Base-by-base conservation (phyloP, 2,113 vertebrate genomes). In the Scytalopus superciliaris region DNA sequence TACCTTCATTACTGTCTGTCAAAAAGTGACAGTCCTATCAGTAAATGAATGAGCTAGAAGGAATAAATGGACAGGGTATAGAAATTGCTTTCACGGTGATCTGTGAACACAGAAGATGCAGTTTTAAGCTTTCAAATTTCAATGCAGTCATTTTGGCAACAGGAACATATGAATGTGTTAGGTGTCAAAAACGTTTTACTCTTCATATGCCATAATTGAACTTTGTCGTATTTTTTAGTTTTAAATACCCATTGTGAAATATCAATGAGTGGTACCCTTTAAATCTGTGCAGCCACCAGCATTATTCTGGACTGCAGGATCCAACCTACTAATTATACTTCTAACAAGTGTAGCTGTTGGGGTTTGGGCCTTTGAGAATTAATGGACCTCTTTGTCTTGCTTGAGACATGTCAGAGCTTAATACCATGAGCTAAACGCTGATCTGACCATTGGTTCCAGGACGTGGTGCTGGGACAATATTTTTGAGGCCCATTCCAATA, bases 1-100 rank as follows among this genome's bases (percentile, higher is more conserved):
- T 94, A 89, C 88, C 85, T 97, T 97, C 94, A 94, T 97, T 95
- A 86, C 67, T 95, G 86, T 92, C 96, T 97, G 95, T 88, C 84
- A 95, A 9, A 79, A 91, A 79, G 35, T 90, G 90, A 69, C 62
- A 85, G 59, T 77, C 19, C 79, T 90, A 88, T 69, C 59, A 80
- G 72, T 78, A 91, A 94, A 91, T 91, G 96, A 97, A 96, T 94
- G 87, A 93, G 82, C 89, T 83, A 39, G 95, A 94, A 97, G 76
- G 84, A 94, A 88, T 90, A 89, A 94, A 93, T 49, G 93, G 87
- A 91, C 92, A 91, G 90, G 82, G 93, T 94, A 44, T 40, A 82
- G 89, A 96, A 97, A 62, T 93, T 93, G 92, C 93, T 95, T 97
- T 96, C 95, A 90, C 28, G 66, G 35, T 25, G 12, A 85, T 96